Evolutionary conservation across 2,113 vertebrate species (phyloP).

Genomic region (Gymnocephalus cernua): DNA sequence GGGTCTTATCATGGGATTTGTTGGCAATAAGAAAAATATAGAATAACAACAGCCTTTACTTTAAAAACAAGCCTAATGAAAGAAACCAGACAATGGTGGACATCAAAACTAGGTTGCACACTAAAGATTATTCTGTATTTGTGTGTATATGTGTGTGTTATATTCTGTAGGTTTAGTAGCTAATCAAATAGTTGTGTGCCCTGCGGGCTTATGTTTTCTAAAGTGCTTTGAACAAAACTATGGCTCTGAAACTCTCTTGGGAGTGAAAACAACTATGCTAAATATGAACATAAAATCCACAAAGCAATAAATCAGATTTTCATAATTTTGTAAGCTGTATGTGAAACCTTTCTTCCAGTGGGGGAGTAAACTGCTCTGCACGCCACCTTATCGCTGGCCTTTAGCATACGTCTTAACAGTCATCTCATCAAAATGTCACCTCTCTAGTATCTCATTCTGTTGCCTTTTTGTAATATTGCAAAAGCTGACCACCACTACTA

Average conservation of each 20-base stretch:
- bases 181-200: conserved; percentile 16
- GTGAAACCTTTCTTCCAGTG: not conserved
- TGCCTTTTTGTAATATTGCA: not conserved
- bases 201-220: conserved; percentile 4
- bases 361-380: not conserved
- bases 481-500: not conserved
- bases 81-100: not conserved
- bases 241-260: not conserved
- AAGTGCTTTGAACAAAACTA: conserved; percentile 13
- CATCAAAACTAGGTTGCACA: not conserved
- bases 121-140: not conserved
- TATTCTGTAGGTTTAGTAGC: not conserved
- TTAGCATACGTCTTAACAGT: not conserved
- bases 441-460: not conserved
- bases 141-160: not conserved
- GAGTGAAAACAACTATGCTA: not conserved
- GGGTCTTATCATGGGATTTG: not conserved
- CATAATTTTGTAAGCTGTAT: conserved; percentile 17
- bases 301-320: conserved; percentile 33
- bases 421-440: conserved; percentile 30
- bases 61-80: not conserved
- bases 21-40: not conserved
- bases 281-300: conserved; percentile 19
- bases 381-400: conserved; percentile 28
- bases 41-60: not conserved